These are phyloP conservation scores for Aplochiton taeniatus DNA, from an alignment of 2,797 vertebrate species.

Conservation along the genomic window DNA sequence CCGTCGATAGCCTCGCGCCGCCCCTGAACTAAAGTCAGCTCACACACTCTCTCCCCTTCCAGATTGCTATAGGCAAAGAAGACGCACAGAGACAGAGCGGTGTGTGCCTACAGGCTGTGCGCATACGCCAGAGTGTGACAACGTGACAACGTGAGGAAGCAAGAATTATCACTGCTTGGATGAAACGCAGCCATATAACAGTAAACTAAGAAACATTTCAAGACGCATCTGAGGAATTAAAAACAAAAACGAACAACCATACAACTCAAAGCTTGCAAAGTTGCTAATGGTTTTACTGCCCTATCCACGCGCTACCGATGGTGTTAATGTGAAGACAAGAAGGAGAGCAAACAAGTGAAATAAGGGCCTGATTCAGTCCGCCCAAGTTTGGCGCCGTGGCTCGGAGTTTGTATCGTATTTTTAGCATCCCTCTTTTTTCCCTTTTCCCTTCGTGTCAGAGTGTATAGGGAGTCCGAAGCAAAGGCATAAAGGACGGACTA, in stretches of 20 bases:
- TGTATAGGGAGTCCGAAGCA: conserved; percentile 31
- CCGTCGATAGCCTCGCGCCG: conserved; percentile 72
- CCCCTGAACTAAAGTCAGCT: conserved; percentile 69
- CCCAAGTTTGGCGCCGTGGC: conserved; percentile 11
- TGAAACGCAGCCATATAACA: not conserved
- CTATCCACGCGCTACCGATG: conserved; percentile 36
- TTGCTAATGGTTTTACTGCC: conserved; percentile 2
- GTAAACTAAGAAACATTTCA: not conserved
- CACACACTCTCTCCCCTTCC: conserved; percentile 46
- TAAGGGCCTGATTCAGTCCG: conserved; percentile 35
- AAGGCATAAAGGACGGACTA: conserved; percentile 32
- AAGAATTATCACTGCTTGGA: not conserved
- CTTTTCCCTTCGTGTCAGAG: conserved; percentile 20
- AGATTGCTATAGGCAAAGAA: conserved; percentile 25
- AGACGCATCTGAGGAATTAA: conserved; percentile 30
- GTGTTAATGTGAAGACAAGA: conserved; percentile 39
- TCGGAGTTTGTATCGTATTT: conserved; percentile 35
- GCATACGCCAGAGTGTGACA: conserved; percentile 5
- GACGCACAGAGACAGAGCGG: conserved; percentile 39
- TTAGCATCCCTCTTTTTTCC: conserved; percentile 41
- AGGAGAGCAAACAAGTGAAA: conserved; percentile 40
- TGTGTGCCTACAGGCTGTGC: conserved; percentile 41
- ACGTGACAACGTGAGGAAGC: not conserved
- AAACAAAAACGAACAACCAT: conserved; percentile 18
- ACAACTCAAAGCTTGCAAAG: not conserved